Conservation (phyloP, 2,888 invertebrate genomes). For the Trichogramma evanescens region DNA sequence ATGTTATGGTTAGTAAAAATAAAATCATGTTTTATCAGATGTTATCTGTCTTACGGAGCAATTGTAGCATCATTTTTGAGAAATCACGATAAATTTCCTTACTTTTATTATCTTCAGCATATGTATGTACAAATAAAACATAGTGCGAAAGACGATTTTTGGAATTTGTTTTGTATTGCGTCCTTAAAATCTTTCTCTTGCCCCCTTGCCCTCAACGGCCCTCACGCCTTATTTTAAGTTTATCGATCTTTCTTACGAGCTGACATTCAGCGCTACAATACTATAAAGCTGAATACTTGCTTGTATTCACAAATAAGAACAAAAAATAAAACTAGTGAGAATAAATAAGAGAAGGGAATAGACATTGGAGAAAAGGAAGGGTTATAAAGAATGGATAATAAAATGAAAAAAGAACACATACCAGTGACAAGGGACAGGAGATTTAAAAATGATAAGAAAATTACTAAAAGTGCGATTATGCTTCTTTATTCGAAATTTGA, state of each 20-base stretch:
- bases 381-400: conserved; percentile 1
- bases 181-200: neutral
- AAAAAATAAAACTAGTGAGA: conserved; percentile 23
- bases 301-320: conserved; percentile 20
- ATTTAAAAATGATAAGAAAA: conserved; percentile 1
- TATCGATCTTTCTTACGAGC: conserved; percentile 24
- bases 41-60: conserved; percentile 12
- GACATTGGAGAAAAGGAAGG: conserved; percentile 7
- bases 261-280: conserved; percentile 22
- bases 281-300: conserved; percentile 22
- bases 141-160: no score
- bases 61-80: conserved; percentile 21
- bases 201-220: conserved; percentile 17
- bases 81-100: conserved; percentile 23
- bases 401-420: neutral
- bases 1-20: conserved; percentile 7
- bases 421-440: conserved; percentile 1
- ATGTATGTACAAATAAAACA: no score
- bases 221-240: conserved; percentile 21
- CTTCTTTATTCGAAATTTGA: no score
- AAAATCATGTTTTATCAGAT: conserved; percentile 21
- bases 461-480: no score
- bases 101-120: conserved; percentile 13
- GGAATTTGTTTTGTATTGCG: neutral
- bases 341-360: conserved; percentile 18